Evolutionary conservation across 23 tunicate genomes (phyloP).

Genomic region (Clavelina lepadiformis): DNA sequence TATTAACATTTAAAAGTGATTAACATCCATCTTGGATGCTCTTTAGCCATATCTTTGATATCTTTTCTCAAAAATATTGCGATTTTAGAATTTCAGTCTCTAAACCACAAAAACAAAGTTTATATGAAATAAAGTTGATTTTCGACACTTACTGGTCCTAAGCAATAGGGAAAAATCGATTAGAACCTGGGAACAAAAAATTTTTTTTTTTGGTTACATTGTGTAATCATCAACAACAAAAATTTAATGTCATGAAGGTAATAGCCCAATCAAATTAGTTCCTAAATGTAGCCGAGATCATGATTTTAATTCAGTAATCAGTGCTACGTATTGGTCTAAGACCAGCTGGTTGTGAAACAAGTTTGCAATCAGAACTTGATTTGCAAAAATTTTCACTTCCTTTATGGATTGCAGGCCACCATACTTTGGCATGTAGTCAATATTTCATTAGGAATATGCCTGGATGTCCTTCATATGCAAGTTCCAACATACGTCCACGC

Average conservation of each 20-base stretch:
- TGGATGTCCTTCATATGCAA: slow-evolving; percentile 22
- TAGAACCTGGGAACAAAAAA: no score
- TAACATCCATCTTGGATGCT: no score
- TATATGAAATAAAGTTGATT: no score
- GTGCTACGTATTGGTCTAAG: slow-evolving; percentile 15
- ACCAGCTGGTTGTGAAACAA: neutral
- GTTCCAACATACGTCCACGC: slow-evolving; percentile 4
- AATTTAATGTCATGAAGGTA: neutral
- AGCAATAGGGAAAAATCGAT: no score
- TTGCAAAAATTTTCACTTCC: slow-evolving; percentile 15
- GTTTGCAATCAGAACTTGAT: slow-evolving; percentile 10
- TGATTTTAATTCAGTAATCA: neutral
- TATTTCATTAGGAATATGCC: slow-evolving; percentile 17
- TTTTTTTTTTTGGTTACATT: no score
- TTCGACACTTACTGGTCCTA: no score
- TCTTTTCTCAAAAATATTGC: no score
- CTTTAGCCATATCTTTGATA: no score
- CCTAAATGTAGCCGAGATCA: slow-evolving; percentile 19
- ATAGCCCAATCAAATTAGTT: slow-evolving; percentile 1
- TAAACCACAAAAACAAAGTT: no score
- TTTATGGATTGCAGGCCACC: no score
- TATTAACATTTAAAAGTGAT: no score
- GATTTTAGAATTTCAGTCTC: no score
- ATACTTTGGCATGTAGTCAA: slow-evolving; percentile 9
- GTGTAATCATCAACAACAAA: slow-evolving; percentile 20